These are phyloP conservation scores for Perccottus glenii DNA, from an alignment of 2,113 vertebrate species.

Conservation along the genomic window DNA sequence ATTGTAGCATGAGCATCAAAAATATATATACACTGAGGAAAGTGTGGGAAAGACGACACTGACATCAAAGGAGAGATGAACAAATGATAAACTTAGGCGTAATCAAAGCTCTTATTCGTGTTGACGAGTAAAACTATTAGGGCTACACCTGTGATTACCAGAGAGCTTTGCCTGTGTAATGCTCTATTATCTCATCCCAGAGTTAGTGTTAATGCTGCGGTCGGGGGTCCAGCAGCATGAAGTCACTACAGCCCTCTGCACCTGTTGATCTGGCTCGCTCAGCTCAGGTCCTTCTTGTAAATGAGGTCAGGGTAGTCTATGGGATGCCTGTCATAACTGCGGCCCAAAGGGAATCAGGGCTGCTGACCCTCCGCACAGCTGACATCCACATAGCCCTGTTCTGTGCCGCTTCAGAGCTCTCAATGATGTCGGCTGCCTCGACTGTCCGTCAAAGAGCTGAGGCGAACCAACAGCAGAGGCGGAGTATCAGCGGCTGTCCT, in stretches of 20 bases:
- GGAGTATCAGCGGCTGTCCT: slow-evolving; percentile 13
- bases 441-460: slow-evolving; percentile 49
- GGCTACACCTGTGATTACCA: background rate
- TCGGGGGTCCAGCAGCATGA: slow-evolving; percentile 46
- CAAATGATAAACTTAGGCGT: background rate
- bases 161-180: slow-evolving; percentile 1
- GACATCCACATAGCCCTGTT: slow-evolving; percentile 32
- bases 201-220: slow-evolving; percentile 32
- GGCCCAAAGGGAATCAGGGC: slow-evolving; percentile 19
- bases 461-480: background rate
- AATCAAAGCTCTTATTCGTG: background rate
- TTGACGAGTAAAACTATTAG: slow-evolving; percentile 19
- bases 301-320: slow-evolving; percentile 65
- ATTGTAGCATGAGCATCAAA: slow-evolving; percentile 31
- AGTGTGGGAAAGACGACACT: slow-evolving; percentile 21
- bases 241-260: slow-evolving; percentile 51
- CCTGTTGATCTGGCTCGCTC: slow-evolving; percentile 59
- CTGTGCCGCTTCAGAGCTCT: background rate
- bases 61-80: slow-evolving; percentile 12
- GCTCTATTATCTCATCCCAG: slow-evolving; percentile 14
- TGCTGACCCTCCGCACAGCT: slow-evolving; percentile 52
- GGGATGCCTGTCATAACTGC: slow-evolving; percentile 59
- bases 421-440: slow-evolving; percentile 17
- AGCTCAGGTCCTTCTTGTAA: slow-evolving; percentile 55
- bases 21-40: slow-evolving; percentile 32